These are phyloP conservation scores for Leucophenga montana DNA, from an alignment of 2,888 invertebrate genomes.

Conservation along the genomic window DNA sequence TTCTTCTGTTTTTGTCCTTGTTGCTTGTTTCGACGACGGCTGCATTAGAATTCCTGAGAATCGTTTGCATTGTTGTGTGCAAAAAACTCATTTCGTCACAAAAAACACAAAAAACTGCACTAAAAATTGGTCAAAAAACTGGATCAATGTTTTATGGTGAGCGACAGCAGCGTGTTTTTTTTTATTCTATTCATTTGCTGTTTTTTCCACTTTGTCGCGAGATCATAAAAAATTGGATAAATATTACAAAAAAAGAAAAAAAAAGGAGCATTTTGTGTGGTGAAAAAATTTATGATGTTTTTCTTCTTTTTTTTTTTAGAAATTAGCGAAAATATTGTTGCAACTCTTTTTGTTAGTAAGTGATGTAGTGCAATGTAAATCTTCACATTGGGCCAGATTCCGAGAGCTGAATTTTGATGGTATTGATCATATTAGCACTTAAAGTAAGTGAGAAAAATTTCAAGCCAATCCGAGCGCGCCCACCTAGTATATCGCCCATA, in stretches of 20 bases:
- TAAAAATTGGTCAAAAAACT: slow-evolving; percentile 70
- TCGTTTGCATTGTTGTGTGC: not conserved
- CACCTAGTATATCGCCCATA: too few relatives aligned
- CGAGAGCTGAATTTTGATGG: too few relatives aligned
- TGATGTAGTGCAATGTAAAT: too few relatives aligned
- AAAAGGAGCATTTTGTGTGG: slow-evolving; percentile 18
- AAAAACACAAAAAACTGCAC: slow-evolving; percentile 68
- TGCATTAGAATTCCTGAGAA: slow-evolving; percentile 32
- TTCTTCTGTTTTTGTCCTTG: slow-evolving; percentile 42
- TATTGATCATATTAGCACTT: too few relatives aligned
- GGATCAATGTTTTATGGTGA: slow-evolving; percentile 55
- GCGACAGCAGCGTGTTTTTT: not conserved
- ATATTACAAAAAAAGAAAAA: not conserved
- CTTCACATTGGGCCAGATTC: too few relatives aligned
- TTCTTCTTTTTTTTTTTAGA: slow-evolving; percentile 26
- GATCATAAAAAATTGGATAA: not conserved
- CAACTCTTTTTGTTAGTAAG: too few relatives aligned
- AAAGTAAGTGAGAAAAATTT: too few relatives aligned
- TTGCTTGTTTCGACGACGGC: slow-evolving; percentile 25
- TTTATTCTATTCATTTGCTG: slow-evolving; percentile 1
- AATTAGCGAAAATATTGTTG: slow-evolving; percentile 6
- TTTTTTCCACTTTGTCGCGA: slow-evolving; percentile 39
- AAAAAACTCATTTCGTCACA: slow-evolving; percentile 41
- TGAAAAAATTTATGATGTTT: slow-evolving; percentile 9
- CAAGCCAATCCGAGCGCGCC: too few relatives aligned